phyloP scores from a whole-genome alignment of 2,797 vertebrate genomes.

The Sebastolobus altivelis region DNA sequence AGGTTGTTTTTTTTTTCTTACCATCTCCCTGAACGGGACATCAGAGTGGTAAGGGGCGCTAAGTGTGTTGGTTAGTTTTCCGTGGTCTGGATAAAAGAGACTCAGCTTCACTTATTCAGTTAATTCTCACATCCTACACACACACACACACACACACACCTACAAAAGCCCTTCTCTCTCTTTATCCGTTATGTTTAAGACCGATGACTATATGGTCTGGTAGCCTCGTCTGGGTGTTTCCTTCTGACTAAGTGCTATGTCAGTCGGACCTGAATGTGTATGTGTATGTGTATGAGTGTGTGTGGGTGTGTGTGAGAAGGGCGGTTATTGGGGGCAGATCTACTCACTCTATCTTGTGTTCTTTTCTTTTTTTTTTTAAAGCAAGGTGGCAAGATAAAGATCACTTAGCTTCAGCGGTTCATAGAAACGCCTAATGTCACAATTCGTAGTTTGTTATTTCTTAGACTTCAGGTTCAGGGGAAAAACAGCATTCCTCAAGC shows the following conservation, averaged over 20 bases:
- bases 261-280: conserved; percentile 56
- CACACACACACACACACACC: background rate
- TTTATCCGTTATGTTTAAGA: conserved; percentile 52
- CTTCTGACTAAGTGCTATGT: conserved; percentile 78
- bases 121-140: conserved; percentile 45
- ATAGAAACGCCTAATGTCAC: conserved; percentile 6
- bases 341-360: conserved; percentile 9
- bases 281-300: conserved; percentile 26
- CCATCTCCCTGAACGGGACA: conserved; percentile 55
- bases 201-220: conserved; percentile 71
- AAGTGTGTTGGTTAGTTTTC: conserved; percentile 55
- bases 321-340: conserved; percentile 20
- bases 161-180: conserved; percentile 32
- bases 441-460: conserved; percentile 36
- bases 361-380: background rate
- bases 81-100: conserved; percentile 35
- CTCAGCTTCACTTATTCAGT: conserved; percentile 34
- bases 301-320: background rate
- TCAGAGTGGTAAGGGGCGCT: conserved; percentile 50
- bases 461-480: conserved; percentile 31
- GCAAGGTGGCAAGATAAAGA: conserved; percentile 34
- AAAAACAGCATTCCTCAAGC: conserved; percentile 69
- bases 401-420: conserved; percentile 25
- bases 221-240: conserved; percentile 71
- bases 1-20: conserved; percentile 22